These are phyloP conservation scores for Acanthis flammea DNA, from an alignment of 2,797 vertebrate species.

Conservation along the genomic window DNA sequence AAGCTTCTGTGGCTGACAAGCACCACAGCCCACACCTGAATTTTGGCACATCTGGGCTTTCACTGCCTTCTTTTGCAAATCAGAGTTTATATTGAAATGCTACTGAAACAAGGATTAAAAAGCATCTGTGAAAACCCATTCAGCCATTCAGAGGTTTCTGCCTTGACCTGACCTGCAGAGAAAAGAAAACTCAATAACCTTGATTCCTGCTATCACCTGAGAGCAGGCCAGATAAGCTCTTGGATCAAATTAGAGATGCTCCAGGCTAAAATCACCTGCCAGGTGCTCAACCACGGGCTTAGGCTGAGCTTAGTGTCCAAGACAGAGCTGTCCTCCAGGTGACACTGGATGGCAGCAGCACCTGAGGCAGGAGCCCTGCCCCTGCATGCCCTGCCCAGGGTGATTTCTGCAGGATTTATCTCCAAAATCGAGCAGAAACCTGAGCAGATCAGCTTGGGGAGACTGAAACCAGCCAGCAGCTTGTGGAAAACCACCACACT, in stretches of 20 bases:
- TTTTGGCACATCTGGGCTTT: not conserved
- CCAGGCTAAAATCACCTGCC: not conserved
- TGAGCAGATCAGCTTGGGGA: not conserved
- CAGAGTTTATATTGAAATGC: not conserved
- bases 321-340: not conserved
- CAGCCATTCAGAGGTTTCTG: not conserved
- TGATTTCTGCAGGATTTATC: accelerated
- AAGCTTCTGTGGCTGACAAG: not conserved
- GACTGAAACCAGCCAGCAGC: not conserved
- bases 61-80: not conserved
- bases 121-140: not conserved
- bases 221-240: not conserved
- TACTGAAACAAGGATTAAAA: not conserved
- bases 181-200: not conserved
- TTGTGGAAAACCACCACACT: not conserved
- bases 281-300: not conserved
- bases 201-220: not conserved
- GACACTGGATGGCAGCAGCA: not conserved
- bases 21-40: not conserved
- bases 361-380: not conserved
- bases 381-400: not conserved
- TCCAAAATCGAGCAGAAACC: not conserved
- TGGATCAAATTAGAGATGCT: not conserved
- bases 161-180: not conserved
- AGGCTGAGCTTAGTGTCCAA: not conserved